These are phyloP conservation scores for Macrocentrus cingulum DNA, from an alignment of 1,140 invertebrate species.

Conservation along the genomic window DNA sequence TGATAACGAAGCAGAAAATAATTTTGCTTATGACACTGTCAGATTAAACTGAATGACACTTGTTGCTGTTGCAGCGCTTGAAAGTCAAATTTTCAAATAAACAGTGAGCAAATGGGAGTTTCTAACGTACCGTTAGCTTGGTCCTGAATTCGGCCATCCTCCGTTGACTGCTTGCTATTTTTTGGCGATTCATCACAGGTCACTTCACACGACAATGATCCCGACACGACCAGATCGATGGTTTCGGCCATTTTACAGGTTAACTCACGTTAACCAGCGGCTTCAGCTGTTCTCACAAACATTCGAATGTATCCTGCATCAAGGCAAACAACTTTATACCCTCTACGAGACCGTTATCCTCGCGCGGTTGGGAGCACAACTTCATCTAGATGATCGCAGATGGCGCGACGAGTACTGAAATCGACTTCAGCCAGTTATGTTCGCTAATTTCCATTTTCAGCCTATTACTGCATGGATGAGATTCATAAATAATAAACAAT, in stretches of 20 bases:
- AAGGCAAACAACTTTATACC: too few species aligned
- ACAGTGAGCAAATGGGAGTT: background rate
- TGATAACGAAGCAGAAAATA: background rate
- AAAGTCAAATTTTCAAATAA: conserved; percentile 20
- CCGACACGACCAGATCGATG: conserved; percentile 34
- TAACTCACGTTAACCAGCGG: conserved; percentile 42
- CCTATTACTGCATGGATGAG: background rate
- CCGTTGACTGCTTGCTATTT: background rate
- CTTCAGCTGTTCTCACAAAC: conserved; percentile 21
- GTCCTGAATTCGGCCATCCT: conserved; percentile 20
- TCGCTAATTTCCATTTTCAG: background rate
- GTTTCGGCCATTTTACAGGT: conserved; percentile 49
- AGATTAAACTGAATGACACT: conserved; percentile 39
- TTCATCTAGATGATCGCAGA: background rate
- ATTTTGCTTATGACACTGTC: conserved; percentile 33
- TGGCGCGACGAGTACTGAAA: too few species aligned
- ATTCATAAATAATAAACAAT: too few species aligned
- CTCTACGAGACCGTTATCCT: background rate
- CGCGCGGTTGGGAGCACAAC: background rate
- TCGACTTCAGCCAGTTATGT: background rate
- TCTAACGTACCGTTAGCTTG: conserved; percentile 29
- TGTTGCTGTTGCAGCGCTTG: conserved; percentile 40
- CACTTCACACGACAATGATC: conserved; percentile 32
- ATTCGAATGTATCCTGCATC: conserved; percentile 17
- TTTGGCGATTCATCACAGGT: conserved; percentile 27